Conservation (phyloP, 2,888 invertebrate genomes). For the Anthophora plumipes region DNA sequence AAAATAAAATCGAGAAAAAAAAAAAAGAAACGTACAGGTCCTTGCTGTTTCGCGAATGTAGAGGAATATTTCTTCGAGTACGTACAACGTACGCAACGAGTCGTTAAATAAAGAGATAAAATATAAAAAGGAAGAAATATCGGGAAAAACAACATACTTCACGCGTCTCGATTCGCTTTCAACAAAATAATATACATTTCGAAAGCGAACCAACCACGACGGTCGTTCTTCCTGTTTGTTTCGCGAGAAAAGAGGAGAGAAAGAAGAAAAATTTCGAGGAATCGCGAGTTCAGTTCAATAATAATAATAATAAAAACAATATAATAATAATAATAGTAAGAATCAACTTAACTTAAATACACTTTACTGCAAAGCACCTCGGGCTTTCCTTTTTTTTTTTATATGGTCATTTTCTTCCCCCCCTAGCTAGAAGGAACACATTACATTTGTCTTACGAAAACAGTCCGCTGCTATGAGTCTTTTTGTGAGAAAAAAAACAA, state of each 20-base stretch:
- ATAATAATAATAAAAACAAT: no score
- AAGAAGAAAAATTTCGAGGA: background rate
- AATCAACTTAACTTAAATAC: slow-evolving; percentile 13
- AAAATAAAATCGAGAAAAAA: background rate
- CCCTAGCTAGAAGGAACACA: background rate
- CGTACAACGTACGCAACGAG: slow-evolving; percentile 37
- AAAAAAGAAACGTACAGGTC: slow-evolving; percentile 3
- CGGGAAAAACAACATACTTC: background rate
- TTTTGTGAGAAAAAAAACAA: no score
- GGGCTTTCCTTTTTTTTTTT: background rate
- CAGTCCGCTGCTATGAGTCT: slow-evolving; percentile 4
- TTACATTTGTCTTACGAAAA: background rate
- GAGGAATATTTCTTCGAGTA: slow-evolving; percentile 52
- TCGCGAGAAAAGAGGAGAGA: no score
- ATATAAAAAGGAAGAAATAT: background rate
- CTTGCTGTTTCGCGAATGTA: slow-evolving; percentile 13
- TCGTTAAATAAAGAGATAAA: slow-evolving; percentile 28
- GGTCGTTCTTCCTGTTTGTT: background rate
- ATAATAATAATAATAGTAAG: background rate
- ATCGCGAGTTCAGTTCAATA: slow-evolving; percentile 9
- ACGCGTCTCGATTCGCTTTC: background rate
- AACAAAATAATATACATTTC: background rate
- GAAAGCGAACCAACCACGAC: slow-evolving; percentile 1
- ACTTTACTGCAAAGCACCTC: background rate
- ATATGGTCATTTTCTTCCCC: background rate